Evolutionary conservation across 2,113 vertebrate genomes (phyloP).

Genomic region (Apus apus): DNA sequence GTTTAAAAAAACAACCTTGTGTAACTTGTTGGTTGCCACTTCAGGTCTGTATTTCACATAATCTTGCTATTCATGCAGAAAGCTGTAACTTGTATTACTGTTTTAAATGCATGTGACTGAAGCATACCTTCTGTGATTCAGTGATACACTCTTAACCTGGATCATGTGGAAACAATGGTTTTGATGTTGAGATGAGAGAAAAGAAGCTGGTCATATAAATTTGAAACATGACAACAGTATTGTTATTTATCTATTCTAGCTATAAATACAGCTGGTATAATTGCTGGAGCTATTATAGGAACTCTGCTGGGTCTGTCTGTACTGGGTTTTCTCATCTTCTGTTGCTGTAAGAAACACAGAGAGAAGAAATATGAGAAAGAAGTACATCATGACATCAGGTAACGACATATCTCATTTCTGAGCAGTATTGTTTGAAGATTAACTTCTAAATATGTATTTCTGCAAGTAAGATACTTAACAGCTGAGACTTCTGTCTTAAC

Average conservation of each 20-base stretch:
- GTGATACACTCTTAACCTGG: background rate
- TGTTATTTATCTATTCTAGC: conserved; percentile 76
- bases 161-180: background rate
- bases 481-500: background rate
- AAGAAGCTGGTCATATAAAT: background rate
- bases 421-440: conserved; percentile 17
- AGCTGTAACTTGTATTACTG: background rate
- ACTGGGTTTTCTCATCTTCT: conserved; percentile 85
- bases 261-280: conserved; percentile 85
- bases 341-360: conserved; percentile 85
- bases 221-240: background rate
- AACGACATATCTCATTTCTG: background rate
- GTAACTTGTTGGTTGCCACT: background rate
- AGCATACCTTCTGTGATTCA: background rate
- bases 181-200: background rate
- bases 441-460: conserved; percentile 17
- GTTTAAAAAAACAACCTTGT: background rate
- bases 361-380: conserved; percentile 97
- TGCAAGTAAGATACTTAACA: background rate
- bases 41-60: background rate
- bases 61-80: background rate
- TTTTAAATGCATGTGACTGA: background rate
- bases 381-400: conserved; percentile 97
- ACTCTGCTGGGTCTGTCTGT: conserved; percentile 84
- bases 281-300: conserved; percentile 84